Evolutionary conservation across 2,888 invertebrate genomes (phyloP).

Genomic region (Coenonympha glycerion): DNA sequence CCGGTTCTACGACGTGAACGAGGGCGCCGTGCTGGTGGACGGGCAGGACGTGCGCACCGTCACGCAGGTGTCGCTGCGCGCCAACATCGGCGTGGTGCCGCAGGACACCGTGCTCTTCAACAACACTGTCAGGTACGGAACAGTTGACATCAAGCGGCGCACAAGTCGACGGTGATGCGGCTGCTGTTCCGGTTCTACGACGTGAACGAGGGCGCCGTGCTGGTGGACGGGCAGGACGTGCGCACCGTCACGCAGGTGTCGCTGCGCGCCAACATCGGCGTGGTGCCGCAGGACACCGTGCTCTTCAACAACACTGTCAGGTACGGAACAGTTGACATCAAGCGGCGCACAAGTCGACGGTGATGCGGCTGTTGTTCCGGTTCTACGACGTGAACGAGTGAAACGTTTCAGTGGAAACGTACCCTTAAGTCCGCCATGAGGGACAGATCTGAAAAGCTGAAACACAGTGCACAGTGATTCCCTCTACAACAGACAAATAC

Average conservation of each 20-base stretch:
- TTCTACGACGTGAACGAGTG: too few relatives aligned
- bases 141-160: slow-evolving; percentile 92
- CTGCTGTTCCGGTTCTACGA: slow-evolving; percentile 98
- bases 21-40: slow-evolving; percentile 90
- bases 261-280: slow-evolving; percentile 88
- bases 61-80: slow-evolving; percentile 87
- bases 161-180: slow-evolving; percentile 95
- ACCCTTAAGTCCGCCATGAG: too few relatives aligned
- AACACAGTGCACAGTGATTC: too few relatives aligned
- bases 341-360: too few relatives aligned
- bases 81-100: slow-evolving; percentile 94
- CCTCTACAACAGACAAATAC: too few relatives aligned
- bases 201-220: slow-evolving; percentile 88
- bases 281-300: slow-evolving; percentile 98
- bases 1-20: slow-evolving; percentile 95
- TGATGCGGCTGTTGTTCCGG: too few relatives aligned
- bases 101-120: slow-evolving; percentile 98
- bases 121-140: slow-evolving; percentile 84
- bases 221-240: slow-evolving; percentile 93
- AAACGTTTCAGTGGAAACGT: too few relatives aligned
- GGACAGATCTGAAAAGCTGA: too few relatives aligned
- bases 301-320: slow-evolving; percentile 93
- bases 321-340: too few relatives aligned
- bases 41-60: slow-evolving; percentile 92
- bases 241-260: slow-evolving; percentile 89